phyloP scores from a whole-genome alignment of 1,140 invertebrate species.

The Dendrolimus punctatus region DNA sequence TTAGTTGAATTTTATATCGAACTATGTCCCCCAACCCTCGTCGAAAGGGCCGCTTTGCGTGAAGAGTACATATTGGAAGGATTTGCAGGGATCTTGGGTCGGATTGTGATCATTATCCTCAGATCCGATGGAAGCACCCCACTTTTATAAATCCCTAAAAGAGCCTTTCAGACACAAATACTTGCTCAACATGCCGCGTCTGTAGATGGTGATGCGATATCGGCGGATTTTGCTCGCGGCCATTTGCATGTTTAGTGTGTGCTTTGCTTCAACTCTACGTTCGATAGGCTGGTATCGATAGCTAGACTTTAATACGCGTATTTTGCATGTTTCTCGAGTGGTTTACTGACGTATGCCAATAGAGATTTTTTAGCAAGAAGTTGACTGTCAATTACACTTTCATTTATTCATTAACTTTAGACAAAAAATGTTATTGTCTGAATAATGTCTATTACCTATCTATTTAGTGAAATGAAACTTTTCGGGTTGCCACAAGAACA shows the following conservation, averaged over 20 bases:
- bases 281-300: background rate
- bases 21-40: constrained; percentile 1
- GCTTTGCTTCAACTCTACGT: constrained; percentile 2
- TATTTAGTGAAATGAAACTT: too few species aligned
- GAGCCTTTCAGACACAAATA: constrained; percentile 27
- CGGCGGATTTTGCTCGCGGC: constrained; percentile 15
- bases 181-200: constrained; percentile 27
- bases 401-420: too few species aligned
- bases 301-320: constrained; percentile 1
- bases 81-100: constrained; percentile 27
- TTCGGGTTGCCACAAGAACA: too few species aligned
- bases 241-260: constrained; percentile 28
- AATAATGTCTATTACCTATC: too few species aligned
- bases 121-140: constrained; percentile 31
- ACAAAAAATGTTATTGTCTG: too few species aligned
- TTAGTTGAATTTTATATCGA: constrained; percentile 1
- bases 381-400: too few species aligned
- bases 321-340: background rate
- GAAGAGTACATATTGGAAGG: constrained; percentile 18
- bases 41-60: constrained; percentile 6
- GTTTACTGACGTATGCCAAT: background rate
- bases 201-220: constrained; percentile 24
- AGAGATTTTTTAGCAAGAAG: too few species aligned
- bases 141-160: constrained; percentile 33
- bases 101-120: constrained; percentile 45